Evolutionary conservation across 2,888 invertebrate genomes (phyloP).

Genomic region (Drosophila silvestris): DNA sequence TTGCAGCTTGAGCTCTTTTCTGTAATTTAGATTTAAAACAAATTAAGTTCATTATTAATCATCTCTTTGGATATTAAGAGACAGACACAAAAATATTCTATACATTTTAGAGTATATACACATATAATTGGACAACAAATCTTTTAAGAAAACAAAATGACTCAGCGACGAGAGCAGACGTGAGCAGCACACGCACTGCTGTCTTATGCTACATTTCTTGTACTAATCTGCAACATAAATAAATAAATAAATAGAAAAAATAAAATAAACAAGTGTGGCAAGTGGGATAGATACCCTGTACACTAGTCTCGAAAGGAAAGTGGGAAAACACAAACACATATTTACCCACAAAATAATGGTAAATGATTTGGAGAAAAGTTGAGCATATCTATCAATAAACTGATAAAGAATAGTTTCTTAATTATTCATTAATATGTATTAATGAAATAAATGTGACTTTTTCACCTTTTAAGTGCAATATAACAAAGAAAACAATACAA

Average conservation of each 20-base stretch:
- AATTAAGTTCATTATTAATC: not conserved
- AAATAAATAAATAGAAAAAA: conserved; percentile 27
- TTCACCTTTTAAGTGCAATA: not conserved
- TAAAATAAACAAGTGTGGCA: conserved; percentile 17
- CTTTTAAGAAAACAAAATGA: conserved; percentile 56
- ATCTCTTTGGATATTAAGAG: conserved; percentile 41
- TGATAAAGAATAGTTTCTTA: not conserved
- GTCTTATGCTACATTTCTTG: conserved; percentile 31
- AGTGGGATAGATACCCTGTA: not conserved
- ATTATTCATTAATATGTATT: not conserved
- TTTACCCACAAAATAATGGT: not conserved
- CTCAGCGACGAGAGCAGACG: conserved; percentile 47
- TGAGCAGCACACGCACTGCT: conserved; percentile 56
- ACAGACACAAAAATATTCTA: conserved; percentile 31
- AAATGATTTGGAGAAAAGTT: not conserved
- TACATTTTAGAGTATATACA: not conserved
- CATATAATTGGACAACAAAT: conserved; percentile 52
- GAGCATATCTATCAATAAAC: not conserved
- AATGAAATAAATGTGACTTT: not conserved
- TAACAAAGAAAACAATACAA: not conserved
- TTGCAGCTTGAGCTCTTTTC: conserved; percentile 84
- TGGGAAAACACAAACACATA: not conserved
- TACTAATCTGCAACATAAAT: conserved; percentile 19
- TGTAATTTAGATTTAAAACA: conserved; percentile 34
- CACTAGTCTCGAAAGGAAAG: not conserved